Evolutionary conservation across 2,113 vertebrate species (phyloP).

Genomic region (Blennius ocellaris): DNA sequence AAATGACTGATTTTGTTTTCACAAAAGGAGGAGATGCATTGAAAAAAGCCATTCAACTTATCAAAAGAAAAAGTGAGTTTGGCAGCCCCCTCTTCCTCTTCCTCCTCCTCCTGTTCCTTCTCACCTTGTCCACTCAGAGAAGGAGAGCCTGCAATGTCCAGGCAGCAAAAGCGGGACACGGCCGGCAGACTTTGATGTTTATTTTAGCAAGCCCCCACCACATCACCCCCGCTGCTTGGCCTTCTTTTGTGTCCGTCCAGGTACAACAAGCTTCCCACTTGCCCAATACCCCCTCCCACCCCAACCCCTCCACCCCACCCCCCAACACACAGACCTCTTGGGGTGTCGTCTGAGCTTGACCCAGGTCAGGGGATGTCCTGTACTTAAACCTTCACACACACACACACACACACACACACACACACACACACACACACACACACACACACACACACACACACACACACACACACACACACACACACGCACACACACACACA

Average conservation of each 20-base stretch:
- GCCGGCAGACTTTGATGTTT: conserved; percentile 85
- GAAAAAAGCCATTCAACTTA: too few species aligned
- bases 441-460: conserved; percentile 7
- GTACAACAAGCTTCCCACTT: conserved; percentile 80
- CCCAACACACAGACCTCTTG: conserved; percentile 65
- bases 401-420: conserved; percentile 21
- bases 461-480: conserved; percentile 17
- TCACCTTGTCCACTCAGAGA: conserved; percentile 69
- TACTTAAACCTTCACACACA: conserved; percentile 67
- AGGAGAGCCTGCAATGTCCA: conserved; percentile 87
- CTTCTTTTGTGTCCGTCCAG: conserved; percentile 85
- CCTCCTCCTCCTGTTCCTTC: conserved; percentile 30
- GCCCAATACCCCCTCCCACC: conserved; percentile 51
- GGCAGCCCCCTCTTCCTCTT: background rate
- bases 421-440: conserved; percentile 22
- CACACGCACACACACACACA: conserved; percentile 19
- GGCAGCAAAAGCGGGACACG: conserved; percentile 84
- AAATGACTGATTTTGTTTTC: too few species aligned
- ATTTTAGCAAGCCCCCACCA: conserved; percentile 77
- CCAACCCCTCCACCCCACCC: conserved; percentile 57
- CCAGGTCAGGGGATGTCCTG: conserved; percentile 76
- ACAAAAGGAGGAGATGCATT: too few species aligned
- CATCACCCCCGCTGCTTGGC: conserved; percentile 66
- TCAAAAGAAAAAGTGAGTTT: conserved; percentile 77
- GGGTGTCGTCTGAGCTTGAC: conserved; percentile 49